Conservation (phyloP, 2,113 vertebrate genomes). For the Zonotrichia leucophrys region DNA sequence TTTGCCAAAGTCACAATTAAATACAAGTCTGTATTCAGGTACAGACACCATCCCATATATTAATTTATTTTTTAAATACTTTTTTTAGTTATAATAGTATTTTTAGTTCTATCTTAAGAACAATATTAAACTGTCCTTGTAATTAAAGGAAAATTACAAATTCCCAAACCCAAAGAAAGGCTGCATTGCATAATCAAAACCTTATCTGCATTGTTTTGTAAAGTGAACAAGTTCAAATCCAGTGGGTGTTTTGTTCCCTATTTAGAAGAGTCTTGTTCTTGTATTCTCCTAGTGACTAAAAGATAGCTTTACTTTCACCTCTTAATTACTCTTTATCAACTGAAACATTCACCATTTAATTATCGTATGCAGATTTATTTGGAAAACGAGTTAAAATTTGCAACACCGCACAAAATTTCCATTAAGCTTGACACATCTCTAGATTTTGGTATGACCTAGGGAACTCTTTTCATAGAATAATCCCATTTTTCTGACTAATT, state of each 20-base stretch:
- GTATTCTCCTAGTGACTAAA: background rate
- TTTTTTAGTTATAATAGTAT: background rate
- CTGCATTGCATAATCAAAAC: background rate
- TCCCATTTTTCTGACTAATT: slow-evolving; percentile 4
- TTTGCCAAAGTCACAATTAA: background rate
- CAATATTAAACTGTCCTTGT: background rate
- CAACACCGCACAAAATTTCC: background rate
- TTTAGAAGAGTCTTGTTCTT: background rate
- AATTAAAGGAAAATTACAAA: slow-evolving; percentile 19
- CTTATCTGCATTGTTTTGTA: slow-evolving; percentile 32
- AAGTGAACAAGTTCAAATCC: slow-evolving; percentile 52
- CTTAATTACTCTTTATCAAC: slow-evolving; percentile 56
- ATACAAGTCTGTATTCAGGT: background rate
- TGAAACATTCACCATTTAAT: background rate
- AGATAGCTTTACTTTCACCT: slow-evolving; percentile 3
- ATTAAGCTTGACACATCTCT: background rate
- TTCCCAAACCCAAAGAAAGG: background rate
- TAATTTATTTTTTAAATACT: fast-evolving
- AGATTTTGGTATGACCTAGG: background rate
- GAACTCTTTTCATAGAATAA: background rate
- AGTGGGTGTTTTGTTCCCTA: background rate
- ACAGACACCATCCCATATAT: background rate
- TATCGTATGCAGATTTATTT: background rate
- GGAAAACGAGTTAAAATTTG: background rate
- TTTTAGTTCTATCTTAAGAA: background rate